Base-by-base conservation (phyloP, 2,888 invertebrate genomes). In the Phania funesta region DNA sequence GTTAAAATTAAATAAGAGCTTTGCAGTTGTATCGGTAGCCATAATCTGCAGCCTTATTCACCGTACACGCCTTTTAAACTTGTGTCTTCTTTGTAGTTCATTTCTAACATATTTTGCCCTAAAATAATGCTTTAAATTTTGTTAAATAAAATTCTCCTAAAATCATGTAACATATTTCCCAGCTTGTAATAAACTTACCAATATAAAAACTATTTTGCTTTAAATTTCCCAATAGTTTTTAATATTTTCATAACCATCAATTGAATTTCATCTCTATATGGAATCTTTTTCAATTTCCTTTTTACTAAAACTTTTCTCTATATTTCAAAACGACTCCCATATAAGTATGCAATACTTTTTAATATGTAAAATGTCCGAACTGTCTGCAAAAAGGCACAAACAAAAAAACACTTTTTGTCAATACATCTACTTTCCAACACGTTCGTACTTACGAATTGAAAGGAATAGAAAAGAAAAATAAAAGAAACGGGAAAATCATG, bases 331-430 rank as follows among this genome's bases (percentile, higher is more conserved):
- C 29, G 52, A 44, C 52, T 41, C 32, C 16, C 62, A 29, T 38
- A 24, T 35, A 77, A 62, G 32, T 70, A 70, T 62, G 54, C 68
- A 77, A 70, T 77, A 70, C 60, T 52, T 76, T 68, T 68, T 11
- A 32, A 24, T 32, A 70, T 32, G 13, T 62, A 50, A 38, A 46
- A 64, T 48, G 32, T 9, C 32, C 13, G 1, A 65, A 35, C 46
- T 62, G 46, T 18, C 29, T 44, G 16, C 8, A 20, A 46, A 8
- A 29, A 62, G 9, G 8, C 3, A 0, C 13, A 44, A 44, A n/a
- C n/a, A n/a, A n/a, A n/a, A 29, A 29, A 18, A 44, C 16, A 44
- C 16, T 16, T 16, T 38, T 38, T 9, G 0, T 29, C 38, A 52
- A 41, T 38, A 24, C 24, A 18, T n/a, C n/a, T 68, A 38, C 52